Evolutionary conservation across 2,797 vertebrate genomes (phyloP).

Genomic region (Lacerta bilineata): DNA sequence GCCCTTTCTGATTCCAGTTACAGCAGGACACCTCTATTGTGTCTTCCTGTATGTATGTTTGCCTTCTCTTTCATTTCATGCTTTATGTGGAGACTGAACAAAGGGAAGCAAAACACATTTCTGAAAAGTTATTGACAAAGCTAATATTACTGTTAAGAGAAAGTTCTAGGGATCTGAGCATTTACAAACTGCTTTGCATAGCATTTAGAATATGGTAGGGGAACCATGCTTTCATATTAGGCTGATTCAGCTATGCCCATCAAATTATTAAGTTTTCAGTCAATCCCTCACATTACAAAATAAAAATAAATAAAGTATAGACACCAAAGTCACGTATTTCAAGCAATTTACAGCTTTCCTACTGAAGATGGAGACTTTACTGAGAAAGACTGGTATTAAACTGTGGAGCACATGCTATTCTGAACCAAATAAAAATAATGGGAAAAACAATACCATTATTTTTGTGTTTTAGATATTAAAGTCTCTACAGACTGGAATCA

Average conservation of each 20-base stretch:
- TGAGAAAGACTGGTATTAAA: neutral
- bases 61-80: constrained; percentile 6
- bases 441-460: constrained; percentile 35
- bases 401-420: constrained; percentile 7
- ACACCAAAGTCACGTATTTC: constrained; percentile 15
- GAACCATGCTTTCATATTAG: neutral
- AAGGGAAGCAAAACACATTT: neutral
- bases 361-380: neutral
- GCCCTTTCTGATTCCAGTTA: neutral
- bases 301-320: constrained; percentile 7
- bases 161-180: neutral
- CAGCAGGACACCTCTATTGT: neutral
- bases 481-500: constrained; percentile 30
- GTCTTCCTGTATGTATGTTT: neutral
- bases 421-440: constrained; percentile 14
- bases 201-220: neutral
- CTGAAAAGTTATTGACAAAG: neutral
- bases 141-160: neutral
- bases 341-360: neutral
- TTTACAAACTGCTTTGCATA: neutral
- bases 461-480: constrained; percentile 50
- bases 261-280: constrained; percentile 1
- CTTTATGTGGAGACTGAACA: neutral
- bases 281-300: neutral
- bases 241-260: neutral